phyloP scores from a whole-genome alignment of 2,797 vertebrate genomes.

The Silurus aristotelis region DNA sequence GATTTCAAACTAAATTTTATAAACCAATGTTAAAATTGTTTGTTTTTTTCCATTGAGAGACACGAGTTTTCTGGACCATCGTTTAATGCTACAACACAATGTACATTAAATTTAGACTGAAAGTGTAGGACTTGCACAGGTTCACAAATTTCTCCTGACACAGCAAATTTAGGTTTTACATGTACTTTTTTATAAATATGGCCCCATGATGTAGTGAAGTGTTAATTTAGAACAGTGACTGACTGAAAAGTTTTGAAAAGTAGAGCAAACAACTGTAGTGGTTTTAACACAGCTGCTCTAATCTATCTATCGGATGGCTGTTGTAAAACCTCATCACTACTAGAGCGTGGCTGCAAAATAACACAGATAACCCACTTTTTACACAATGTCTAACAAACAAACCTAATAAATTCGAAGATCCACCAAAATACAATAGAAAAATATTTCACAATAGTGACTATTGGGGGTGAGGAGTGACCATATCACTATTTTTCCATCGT shows the following conservation, averaged over 20 bases:
- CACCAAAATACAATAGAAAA: slow-evolving; percentile 17
- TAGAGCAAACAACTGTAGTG: background rate
- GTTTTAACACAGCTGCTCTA: background rate
- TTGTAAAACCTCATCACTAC: background rate
- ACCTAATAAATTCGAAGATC: slow-evolving; percentile 66
- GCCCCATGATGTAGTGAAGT: background rate
- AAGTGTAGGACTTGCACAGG: background rate
- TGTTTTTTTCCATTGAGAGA: background rate
- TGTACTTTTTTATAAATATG: background rate
- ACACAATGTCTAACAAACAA: slow-evolving; percentile 35
- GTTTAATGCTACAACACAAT: slow-evolving; percentile 4
- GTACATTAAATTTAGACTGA: background rate
- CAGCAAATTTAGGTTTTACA: background rate
- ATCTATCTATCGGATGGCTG: background rate
- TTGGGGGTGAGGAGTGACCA: slow-evolving; percentile 30
- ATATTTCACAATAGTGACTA: slow-evolving; percentile 53
- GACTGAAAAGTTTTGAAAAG: background rate
- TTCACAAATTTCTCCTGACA: background rate
- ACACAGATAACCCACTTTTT: slow-evolving; percentile 1
- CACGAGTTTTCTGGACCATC: background rate
- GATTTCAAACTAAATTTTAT: background rate
- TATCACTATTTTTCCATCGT: slow-evolving; percentile 54
- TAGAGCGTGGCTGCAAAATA: slow-evolving; percentile 2
- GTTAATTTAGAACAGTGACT: background rate
- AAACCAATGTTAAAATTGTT: background rate